Base-by-base conservation (phyloP, 2,888 invertebrate genomes). In the Diplazon laetatorius region DNA sequence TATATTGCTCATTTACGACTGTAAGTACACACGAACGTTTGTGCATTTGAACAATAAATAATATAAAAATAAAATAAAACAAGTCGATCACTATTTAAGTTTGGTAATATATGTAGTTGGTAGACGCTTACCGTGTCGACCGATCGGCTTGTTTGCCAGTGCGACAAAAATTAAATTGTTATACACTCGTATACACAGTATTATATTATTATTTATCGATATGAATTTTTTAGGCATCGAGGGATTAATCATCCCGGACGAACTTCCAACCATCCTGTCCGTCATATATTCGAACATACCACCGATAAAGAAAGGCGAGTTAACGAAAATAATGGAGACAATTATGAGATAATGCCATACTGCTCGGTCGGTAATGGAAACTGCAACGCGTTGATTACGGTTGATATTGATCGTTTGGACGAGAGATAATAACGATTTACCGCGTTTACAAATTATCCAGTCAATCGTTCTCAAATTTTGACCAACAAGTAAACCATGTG, bases 221-320 rank as follows among this genome's bases (percentile, higher is more conserved):
- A 55, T 14, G 60, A 18, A 22, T 78, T 93, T 93, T 59, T 92
- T 8, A 95, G 94, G 89, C 52, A 91, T 91, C 0, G 90, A 92
- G 62, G 91, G 93, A 0, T 91, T 96, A 18, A 95, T 97, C 83
- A 93, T 97, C 35, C 96, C 97, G 0, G 95, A 96, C 86, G 96
- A 97, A 90, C 84, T 97, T 62, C 96, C 96, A 0, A 95, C 96
- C 0, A 88, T 96, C 35, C 91, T 97, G 6, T 96, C 96, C 0
- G 92, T 97, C 2, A 94, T 96, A 0, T 97, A 96, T 89, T 96
- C 96, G 8, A 96, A 96, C 85, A 96, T 97, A 78, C 96, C 97
- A 3, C 96, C 96, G 0, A 94, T 97, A 9, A 95, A 95, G 87
- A 97, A 96, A 94, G 97, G 96, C 95, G 93, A 90, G 73, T 65